Percentiles rank a stretch among this genome's conserved stretches.
Conservation (phyloP, 2,797 vertebrate genomes). For the Onychomys arenicola region DNA sequence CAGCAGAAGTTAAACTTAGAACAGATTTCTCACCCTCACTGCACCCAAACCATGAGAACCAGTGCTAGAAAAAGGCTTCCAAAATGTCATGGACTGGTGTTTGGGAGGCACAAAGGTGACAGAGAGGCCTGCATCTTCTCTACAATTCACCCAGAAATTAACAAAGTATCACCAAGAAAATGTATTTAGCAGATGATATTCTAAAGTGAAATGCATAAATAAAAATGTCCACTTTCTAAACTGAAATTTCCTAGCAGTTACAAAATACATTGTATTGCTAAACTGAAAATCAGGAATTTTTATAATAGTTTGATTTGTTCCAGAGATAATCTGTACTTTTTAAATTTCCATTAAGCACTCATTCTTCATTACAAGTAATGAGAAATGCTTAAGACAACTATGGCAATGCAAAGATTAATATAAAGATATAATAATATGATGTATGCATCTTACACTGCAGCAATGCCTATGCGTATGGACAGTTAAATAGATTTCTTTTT, state of each 20-base stretch:
- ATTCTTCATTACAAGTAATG: not conserved
- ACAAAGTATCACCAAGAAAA: not conserved
- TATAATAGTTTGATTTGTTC: not conserved
- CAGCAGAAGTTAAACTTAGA: not conserved
- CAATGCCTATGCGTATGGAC: not conserved
- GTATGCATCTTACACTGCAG: not conserved
- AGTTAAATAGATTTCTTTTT: not conserved
- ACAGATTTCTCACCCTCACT: not conserved
- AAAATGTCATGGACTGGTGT: not conserved
- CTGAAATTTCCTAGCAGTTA: not conserved
- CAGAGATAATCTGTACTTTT: not conserved
- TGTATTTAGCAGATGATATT: not conserved
- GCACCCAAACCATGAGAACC: not conserved
- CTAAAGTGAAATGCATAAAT: not conserved
- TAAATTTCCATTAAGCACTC: not conserved
- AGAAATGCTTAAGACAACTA: not conserved
- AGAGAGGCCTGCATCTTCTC: not conserved
- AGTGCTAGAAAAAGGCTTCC: not conserved
- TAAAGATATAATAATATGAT: not conserved
- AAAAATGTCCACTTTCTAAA: not conserved
- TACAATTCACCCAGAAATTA: slow-evolving; percentile 10
- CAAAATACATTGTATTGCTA: not conserved
- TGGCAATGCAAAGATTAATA: not conserved
- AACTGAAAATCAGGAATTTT: not conserved
- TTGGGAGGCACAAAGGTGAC: not conserved